Base-by-base conservation (phyloP, 2,113 vertebrate genomes). In the Andinoacara biseriatus region DNA sequence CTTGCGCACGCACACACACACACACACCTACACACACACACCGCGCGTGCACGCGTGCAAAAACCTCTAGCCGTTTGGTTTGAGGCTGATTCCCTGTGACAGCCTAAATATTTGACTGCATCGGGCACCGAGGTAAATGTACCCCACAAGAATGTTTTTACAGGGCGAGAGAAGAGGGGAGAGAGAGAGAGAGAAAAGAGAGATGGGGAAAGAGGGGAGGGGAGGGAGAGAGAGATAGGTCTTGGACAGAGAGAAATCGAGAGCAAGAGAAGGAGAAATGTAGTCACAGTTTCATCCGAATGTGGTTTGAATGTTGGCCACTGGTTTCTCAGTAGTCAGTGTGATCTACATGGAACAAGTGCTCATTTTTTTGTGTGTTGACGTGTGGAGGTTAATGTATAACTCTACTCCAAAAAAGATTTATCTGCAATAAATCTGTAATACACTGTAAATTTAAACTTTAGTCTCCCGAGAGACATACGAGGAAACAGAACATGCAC, bases 21-120 rank as follows among this genome's bases (percentile, higher is more conserved):
- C 33, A 35, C 33, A 8, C 33, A 35, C 33, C 2, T 7, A 35
- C 33, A 7, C 33, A 35, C 33, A 35, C n/a, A 0, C 67, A 58
- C 82, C 56, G 82, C 58, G 57, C 78, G 57, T 80, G 56, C 57
- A 69, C 57, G 62, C 43, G 61, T 81, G 78, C 52, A 78, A 38
- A 74, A 79, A 83, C 90, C 86, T 90, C 69, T 87, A 91, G 65
- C 87, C 91, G 89, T 94, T 95, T 89, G 90, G 85, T 91, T 93
- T 95, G 95, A 96, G 82, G 72, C 87, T 95, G 95, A 96, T 95
- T 95, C 88, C 46, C 74, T 84, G 74, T 94, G 95, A 95, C 95
- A 95, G 92, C 90, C 90, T 94, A 95, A 95, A 96, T 95, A 95
- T 96, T 94, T 94, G 91, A 77, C 93, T 91, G 92, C 54, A 91